Evolutionary conservation across 1,140 invertebrate species (phyloP), one percentile per base, ranked within the genome.

Genomic region (Leucophenga varia): DNA sequence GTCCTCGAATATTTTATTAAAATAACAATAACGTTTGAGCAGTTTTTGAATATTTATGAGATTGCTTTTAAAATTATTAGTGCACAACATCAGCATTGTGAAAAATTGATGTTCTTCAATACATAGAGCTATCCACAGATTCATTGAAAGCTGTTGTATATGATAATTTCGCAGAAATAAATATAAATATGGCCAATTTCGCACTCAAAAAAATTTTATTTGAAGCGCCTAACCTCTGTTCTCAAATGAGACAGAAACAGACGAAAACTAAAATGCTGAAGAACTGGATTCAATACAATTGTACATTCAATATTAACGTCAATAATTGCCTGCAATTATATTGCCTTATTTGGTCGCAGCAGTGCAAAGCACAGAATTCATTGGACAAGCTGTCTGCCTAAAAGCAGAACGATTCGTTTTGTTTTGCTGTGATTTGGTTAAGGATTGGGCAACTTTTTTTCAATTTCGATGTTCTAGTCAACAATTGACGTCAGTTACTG

Each of bases 401-500:
- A 30, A 28, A 30, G 40, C 40, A 18, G 25, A 41, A 22, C 13
- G 17, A 25, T 13, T 18, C 22, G n/a, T n/a, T n/a, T n/a, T n/a
- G n/a, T n/a, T n/a, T n/a, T n/a, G n/a, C n/a, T n/a, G n/a, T n/a
- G n/a, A n/a, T n/a, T n/a, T n/a, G n/a, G n/a, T n/a, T n/a, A n/a
- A n/a, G n/a, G n/a, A n/a, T n/a, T n/a, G n/a, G n/a, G n/a, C n/a
- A n/a, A n/a, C n/a, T 28, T 28, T 28, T 28, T 28, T 28, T 28
- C 67, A 63, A 65, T 65, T 65, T 67, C 67, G 63, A 65, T 65
- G 63, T 67, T 67, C 67, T 65, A 67, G 67, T 65, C 63, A 65
- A 65, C 63, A 65, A 65, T 65, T 65, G 63, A 65, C 67, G 63
- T 25, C 10, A 10, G 41, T 50, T 42, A 52, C 55, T 63, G 63